A percentile compares a stretch with the other conserved stretches of the same genome.
phyloP scores from a whole-genome alignment of 2,113 vertebrate species.

The Neodon shergylaensis region DNA sequence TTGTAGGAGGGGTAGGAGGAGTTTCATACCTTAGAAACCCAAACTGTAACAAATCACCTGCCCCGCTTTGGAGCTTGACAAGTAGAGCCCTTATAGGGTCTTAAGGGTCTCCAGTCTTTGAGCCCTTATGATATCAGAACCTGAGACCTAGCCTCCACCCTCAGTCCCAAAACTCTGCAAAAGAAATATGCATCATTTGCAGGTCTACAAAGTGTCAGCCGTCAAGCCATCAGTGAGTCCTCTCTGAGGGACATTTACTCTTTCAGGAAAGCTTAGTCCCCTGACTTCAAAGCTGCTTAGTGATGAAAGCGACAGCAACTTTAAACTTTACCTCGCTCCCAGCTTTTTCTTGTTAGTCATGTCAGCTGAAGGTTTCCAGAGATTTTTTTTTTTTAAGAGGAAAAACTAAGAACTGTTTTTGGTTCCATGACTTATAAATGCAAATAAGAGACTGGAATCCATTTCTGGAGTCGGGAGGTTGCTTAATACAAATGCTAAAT shows the following conservation, averaged over 20 bases:
- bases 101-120: not conserved
- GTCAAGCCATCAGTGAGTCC: conserved; percentile 20
- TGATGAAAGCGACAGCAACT: conserved; percentile 62
- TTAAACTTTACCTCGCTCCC: conserved; percentile 50
- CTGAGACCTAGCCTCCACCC: not conserved
- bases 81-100: not conserved
- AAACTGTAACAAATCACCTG: not conserved
- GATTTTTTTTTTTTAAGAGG: not conserved
- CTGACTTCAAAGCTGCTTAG: conserved; percentile 21
- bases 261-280: conserved; percentile 43
- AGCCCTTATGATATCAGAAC: not conserved
- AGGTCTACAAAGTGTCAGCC: not conserved
- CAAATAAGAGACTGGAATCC: conserved; percentile 41
- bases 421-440: conserved; percentile 51
- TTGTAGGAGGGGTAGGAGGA: not conserved
- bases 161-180: not conserved
- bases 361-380: conserved; percentile 37
- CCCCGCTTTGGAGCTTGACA: not conserved
- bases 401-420: conserved; percentile 31
- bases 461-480: conserved; percentile 18
- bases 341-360: conserved; percentile 60
- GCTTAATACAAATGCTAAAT: not conserved
- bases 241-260: conserved; percentile 42
- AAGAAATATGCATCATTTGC: not conserved
- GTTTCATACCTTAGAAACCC: not conserved